Percentiles rank a stretch among this genome's conserved stretches.
phyloP scores from a whole-genome alignment of 1,140 invertebrate genomes.

The Dreissena rostriformis region DNA sequence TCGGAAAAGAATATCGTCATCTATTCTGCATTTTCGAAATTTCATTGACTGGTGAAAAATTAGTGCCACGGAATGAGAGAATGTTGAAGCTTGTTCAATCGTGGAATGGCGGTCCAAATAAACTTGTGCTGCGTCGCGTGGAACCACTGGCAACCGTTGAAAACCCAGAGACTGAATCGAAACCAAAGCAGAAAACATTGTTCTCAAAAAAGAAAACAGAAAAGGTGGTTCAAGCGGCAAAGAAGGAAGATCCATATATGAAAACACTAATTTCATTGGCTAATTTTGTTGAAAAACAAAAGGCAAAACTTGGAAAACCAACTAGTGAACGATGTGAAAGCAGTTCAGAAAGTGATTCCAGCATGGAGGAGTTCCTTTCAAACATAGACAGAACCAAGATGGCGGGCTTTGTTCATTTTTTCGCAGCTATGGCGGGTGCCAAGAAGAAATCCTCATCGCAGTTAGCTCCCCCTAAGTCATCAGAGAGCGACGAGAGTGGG shows the following conservation, averaged over 20 bases:
- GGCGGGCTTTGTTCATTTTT: constrained; percentile 32
- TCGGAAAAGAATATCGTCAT: constrained; percentile 44
- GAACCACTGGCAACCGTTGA: constrained; percentile 25
- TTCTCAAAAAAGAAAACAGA: not conserved
- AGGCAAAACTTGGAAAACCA: not conserved
- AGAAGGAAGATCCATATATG: not conserved
- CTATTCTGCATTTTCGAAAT: constrained; percentile 45
- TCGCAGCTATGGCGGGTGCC: constrained; percentile 36
- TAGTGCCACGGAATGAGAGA: constrained; percentile 24
- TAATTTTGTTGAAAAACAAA: constrained; percentile 13
- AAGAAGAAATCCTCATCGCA: not conserved
- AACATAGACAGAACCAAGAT: constrained; percentile 43
- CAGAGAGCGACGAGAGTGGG: not conserved
- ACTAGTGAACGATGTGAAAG: not conserved
- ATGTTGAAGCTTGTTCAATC: constrained; percentile 30
- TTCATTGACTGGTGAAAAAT: constrained; percentile 19
- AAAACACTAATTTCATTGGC: constrained; percentile 15
- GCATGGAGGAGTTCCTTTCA: constrained; percentile 40
- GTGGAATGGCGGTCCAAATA: constrained; percentile 35
- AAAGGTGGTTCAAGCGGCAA: not conserved
- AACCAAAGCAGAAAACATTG: constrained; percentile 8
- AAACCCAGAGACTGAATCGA: not conserved
- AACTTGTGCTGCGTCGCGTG: constrained; percentile 21
- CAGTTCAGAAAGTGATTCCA: constrained; percentile 37
- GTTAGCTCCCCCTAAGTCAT: not conserved